Percentiles rank a stretch among this genome's conserved stretches.
These are phyloP conservation scores for Peromyscus melanophrys DNA, from an alignment of 2,797 vertebrate genomes.

Conservation along the genomic window DNA sequence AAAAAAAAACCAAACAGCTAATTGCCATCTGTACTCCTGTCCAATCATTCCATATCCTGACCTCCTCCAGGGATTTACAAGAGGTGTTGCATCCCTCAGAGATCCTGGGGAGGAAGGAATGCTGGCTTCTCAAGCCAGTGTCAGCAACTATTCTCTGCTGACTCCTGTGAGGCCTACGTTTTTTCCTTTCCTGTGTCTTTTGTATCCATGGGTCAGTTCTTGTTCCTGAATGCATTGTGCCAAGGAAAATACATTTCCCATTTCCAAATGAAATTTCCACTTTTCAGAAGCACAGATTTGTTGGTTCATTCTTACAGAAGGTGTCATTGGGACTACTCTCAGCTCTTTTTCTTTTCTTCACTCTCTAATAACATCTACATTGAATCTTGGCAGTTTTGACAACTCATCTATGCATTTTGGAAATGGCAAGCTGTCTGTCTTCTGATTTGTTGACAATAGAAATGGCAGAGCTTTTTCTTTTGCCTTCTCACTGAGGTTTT, in stretches of 20 bases:
- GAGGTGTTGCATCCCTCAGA: not conserved
- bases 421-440: not conserved
- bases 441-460: slow-evolving; percentile 19
- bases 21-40: not conserved
- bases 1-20: not conserved
- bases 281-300: not conserved
- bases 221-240: not conserved
- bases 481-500: not conserved
- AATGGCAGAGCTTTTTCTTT: not conserved
- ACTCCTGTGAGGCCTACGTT: not conserved
- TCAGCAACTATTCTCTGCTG: not conserved
- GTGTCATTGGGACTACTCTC: not conserved
- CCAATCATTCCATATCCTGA: not conserved
- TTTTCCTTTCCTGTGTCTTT: not conserved
- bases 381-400: not conserved
- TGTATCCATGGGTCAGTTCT: not conserved
- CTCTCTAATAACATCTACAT: not conserved
- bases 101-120: not conserved
- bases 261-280: not conserved
- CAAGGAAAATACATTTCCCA: not conserved
- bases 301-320: not conserved
- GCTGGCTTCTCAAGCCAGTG: not conserved
- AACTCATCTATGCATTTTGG: not conserved
- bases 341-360: not conserved
- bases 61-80: not conserved